Base-by-base conservation (phyloP, 2,888 invertebrate genomes). In the Rotaria socialis region DNA sequence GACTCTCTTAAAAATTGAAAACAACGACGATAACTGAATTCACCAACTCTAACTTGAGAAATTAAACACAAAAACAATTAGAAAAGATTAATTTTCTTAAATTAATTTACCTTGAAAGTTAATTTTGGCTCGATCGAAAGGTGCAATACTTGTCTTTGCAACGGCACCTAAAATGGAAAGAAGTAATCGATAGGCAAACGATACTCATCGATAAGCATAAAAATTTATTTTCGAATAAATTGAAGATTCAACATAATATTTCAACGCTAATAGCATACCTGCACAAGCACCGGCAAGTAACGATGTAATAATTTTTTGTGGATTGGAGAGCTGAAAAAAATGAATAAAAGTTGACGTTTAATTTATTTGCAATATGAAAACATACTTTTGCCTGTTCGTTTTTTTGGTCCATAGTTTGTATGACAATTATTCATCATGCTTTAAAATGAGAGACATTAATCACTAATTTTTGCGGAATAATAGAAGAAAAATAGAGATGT, bases 141-240 rank as follows among this genome's bases (percentile, higher is more conserved):
- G 99, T 3, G 99, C 99, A 89, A 99, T 98, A 84, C 94, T 94
- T 0, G 98, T 96, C 92, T 99, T 99, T 50, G 98, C 98, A 14
- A 93, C 88, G 5, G 96, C 96, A 41, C 99, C 80, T 75, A 41
- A 35, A 35, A 35, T 35, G 35, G 2, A 35, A 35, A 35, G 35
- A 35, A 35, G 2, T 35, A 35, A 35, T 2, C 2, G 1, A 27
- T 27, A 27, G 0, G 27, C 8, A 67, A 11, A 27, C 22, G 22
- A 98, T 55, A 55, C 22, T 55, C 5, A 55, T 55, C 55, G 7
- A 55, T 55, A 5, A 55, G 0, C 2, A 22, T 1, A 22, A 19
- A 52, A 98, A 98, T 43, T 94, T 92, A 1, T 27, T 67, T 1
- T 14, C 8, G 27, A 67, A 27, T 10, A 27, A 27, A 3, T 14